Evolutionary conservation across 2,888 invertebrate species (phyloP).

Genomic region (Iselma pallidipennis): DNA sequence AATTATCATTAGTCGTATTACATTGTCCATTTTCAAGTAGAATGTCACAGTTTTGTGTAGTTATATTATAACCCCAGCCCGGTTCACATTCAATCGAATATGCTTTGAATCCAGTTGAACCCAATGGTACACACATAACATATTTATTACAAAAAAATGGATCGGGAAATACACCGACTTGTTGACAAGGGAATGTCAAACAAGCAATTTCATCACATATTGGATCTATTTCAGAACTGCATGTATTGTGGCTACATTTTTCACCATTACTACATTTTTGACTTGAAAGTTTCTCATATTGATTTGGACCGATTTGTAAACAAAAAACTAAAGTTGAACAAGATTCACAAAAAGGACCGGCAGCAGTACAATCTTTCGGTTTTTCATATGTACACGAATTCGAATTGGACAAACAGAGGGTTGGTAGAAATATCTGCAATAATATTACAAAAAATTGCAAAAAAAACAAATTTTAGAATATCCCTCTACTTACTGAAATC

Average conservation of each 20-base stretch:
- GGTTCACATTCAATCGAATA: not conserved
- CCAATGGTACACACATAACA: not conserved
- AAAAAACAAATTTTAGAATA: too few relatives aligned
- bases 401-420: too few relatives aligned
- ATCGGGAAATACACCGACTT: not conserved
- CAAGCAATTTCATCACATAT: not conserved
- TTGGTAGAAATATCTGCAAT: too few relatives aligned
- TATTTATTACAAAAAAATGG: not conserved
- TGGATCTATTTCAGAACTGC: not conserved
- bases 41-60: too few relatives aligned
- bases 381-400: too few relatives aligned
- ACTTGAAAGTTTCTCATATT: not conserved
- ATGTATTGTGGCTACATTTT: not conserved
- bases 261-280: not conserved
- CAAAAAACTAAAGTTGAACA: not conserved
- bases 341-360: not conserved
- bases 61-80: too few relatives aligned
- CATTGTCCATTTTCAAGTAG: too few relatives aligned
- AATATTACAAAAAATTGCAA: too few relatives aligned
- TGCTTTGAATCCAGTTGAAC: not conserved
- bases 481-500: too few relatives aligned
- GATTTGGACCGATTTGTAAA: not conserved
- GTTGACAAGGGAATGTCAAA: not conserved
- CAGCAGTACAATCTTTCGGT: too few relatives aligned
- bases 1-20: too few relatives aligned